phyloP scores from a whole-genome alignment of 2,113 vertebrate species.

The Limnothrissa miodon region DNA sequence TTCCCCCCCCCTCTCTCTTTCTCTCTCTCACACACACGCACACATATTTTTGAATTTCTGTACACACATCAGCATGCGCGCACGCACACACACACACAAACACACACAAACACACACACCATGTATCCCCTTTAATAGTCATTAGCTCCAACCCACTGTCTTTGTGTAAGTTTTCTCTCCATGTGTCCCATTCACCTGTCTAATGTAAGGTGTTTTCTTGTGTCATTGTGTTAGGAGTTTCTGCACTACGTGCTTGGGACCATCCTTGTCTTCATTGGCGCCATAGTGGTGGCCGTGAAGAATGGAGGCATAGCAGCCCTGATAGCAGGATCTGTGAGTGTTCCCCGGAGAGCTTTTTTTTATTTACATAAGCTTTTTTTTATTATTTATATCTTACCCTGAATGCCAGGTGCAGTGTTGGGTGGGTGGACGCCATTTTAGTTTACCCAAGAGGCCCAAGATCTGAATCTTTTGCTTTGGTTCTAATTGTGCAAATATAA shows the following conservation, averaged over 20 bases:
- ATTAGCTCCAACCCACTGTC: not conserved
- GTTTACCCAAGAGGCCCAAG: not conserved
- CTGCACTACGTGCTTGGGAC: slow-evolving; percentile 87
- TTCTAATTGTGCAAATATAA: not conserved
- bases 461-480: not conserved
- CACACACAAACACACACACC: not conserved
- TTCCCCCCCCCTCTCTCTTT: too few species aligned
- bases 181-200: not conserved
- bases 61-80: too few species aligned
- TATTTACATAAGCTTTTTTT: too few species aligned
- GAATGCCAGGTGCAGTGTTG: not conserved
- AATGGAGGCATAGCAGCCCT: slow-evolving; percentile 66
- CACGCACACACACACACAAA: not conserved
- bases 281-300: slow-evolving; percentile 78
- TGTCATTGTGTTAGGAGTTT: slow-evolving; percentile 77
- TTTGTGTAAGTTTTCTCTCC: not conserved
- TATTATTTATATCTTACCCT: not conserved
- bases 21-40: not conserved
- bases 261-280: slow-evolving; percentile 84
- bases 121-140: too few species aligned
- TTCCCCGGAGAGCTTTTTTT: not conserved
- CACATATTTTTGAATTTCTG: too few species aligned
- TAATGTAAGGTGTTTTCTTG: not conserved
- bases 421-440: not conserved
- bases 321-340: slow-evolving; percentile 81